phyloP scores from a whole-genome alignment of 2,888 invertebrate genomes.

The Parelbella ahira region DNA sequence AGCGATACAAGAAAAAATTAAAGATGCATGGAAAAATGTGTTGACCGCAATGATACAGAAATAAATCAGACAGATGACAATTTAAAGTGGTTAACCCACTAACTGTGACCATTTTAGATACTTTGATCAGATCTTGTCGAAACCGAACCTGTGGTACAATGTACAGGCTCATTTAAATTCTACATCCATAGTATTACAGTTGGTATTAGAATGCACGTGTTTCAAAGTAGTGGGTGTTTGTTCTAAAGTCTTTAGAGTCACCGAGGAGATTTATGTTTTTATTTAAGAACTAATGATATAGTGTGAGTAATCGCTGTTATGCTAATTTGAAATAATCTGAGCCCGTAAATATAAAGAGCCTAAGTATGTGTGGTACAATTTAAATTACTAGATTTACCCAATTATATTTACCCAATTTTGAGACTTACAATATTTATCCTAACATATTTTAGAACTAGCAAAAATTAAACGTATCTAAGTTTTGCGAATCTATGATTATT shows the following conservation, averaged over 20 bases:
- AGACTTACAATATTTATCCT: too few relatives aligned
- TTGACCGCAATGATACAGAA: conserved; percentile 75
- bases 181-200: conserved; percentile 45
- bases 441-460: too few relatives aligned
- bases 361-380: too few relatives aligned
- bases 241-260: conserved; percentile 67
- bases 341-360: conserved; percentile 40
- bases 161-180: conserved; percentile 36
- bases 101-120: conserved; percentile 82
- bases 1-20: conserved; percentile 18
- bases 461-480: too few relatives aligned
- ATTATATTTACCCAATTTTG: too few relatives aligned
- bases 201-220: conserved; percentile 41
- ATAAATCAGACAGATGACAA: conserved; percentile 82
- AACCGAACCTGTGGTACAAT: conserved; percentile 50
- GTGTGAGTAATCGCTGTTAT: conserved; percentile 73
- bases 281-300: conserved; percentile 74
- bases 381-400: too few relatives aligned
- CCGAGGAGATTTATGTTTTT: conserved; percentile 76
- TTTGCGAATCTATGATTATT: too few relatives aligned
- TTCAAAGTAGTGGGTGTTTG: conserved; percentile 70
- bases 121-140: conserved; percentile 79
- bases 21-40: conserved; percentile 61
- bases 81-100: conserved; percentile 82
- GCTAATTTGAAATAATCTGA: conserved; percentile 70